A percentile compares a stretch with the other conserved stretches of the same genome.
Evolutionary conservation across 2,888 invertebrate species (phyloP).

Genomic region (Catocala nupta): DNA sequence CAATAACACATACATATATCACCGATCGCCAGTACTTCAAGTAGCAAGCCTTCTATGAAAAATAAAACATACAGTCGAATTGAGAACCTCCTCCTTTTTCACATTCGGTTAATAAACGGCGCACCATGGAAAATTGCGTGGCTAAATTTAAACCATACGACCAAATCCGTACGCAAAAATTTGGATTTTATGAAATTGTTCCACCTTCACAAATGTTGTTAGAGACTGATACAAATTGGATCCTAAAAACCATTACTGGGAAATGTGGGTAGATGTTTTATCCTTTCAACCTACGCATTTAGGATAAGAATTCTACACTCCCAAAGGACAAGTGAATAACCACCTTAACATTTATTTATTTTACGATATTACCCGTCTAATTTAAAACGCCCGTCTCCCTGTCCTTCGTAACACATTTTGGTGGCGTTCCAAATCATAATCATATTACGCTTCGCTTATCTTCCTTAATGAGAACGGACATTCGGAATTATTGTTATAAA

Average conservation of each 20-base stretch:
- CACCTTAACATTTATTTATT: conserved; percentile 4
- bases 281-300: conserved; percentile 4
- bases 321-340: background rate
- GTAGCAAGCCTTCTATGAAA: too few species aligned
- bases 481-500: conserved; percentile 45
- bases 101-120: too few species aligned
- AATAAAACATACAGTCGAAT: too few species aligned
- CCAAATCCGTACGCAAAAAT: too few species aligned
- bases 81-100: too few species aligned
- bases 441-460: conserved; percentile 19
- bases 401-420: conserved; percentile 5
- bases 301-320: background rate
- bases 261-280: background rate
- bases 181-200: too few species aligned
- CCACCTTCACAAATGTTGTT: background rate
- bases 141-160: too few species aligned
- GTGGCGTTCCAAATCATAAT: conserved; percentile 11
- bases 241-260: background rate
- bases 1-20: too few species aligned
- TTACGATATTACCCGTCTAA: background rate
- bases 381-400: background rate
- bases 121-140: too few species aligned
- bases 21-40: too few species aligned
- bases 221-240: background rate
- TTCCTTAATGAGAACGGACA: conserved; percentile 41